Evolutionary conservation across 2,888 invertebrate genomes (phyloP).

Genomic region (Standfussiana lucernea): DNA sequence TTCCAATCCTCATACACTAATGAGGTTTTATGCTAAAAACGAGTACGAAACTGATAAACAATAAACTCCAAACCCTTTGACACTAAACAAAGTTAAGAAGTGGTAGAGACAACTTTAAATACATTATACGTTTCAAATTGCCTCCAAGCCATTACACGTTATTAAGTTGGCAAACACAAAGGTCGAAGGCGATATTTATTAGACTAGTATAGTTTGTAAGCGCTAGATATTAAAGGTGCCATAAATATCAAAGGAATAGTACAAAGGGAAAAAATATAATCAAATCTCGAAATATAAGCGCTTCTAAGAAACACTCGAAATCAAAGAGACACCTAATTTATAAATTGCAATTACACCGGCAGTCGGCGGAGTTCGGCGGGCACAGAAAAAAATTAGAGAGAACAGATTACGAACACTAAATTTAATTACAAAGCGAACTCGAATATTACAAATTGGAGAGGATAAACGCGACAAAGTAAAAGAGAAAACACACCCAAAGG

Average conservation of each 20-base stretch:
- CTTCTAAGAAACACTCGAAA: constrained; percentile 81
- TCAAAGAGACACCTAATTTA: constrained; percentile 88
- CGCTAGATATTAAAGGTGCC: constrained; percentile 67
- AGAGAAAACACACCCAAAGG: constrained; percentile 90
- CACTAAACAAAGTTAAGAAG: constrained; percentile 56
- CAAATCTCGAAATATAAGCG: constrained; percentile 80
- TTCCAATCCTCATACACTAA: constrained; percentile 47
- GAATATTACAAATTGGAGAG: constrained; percentile 90
- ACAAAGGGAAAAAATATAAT: constrained; percentile 80
- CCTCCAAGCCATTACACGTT: constrained; percentile 56
- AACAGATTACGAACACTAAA: constrained; percentile 90
- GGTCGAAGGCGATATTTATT: constrained; percentile 61
- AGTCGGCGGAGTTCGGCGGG: constrained; percentile 77
- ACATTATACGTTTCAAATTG: constrained; percentile 61
- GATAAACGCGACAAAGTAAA: constrained; percentile 91
- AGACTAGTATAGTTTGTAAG: constrained; percentile 56
- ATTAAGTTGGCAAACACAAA: constrained; percentile 62
- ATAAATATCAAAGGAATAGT: constrained; percentile 76
- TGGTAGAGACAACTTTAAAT: constrained; percentile 63
- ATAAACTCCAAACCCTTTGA: constrained; percentile 64
- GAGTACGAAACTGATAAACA: constrained; percentile 50
- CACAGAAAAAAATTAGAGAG: constrained; percentile 82
- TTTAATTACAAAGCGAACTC: constrained; percentile 90
- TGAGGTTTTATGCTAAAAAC: constrained; percentile 59
- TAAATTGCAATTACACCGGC: constrained; percentile 89